Percentiles rank a stretch among this genome's conserved stretches.
phyloP scores from a whole-genome alignment of 2,797 vertebrate species.

The Coendou prehensilis region DNA sequence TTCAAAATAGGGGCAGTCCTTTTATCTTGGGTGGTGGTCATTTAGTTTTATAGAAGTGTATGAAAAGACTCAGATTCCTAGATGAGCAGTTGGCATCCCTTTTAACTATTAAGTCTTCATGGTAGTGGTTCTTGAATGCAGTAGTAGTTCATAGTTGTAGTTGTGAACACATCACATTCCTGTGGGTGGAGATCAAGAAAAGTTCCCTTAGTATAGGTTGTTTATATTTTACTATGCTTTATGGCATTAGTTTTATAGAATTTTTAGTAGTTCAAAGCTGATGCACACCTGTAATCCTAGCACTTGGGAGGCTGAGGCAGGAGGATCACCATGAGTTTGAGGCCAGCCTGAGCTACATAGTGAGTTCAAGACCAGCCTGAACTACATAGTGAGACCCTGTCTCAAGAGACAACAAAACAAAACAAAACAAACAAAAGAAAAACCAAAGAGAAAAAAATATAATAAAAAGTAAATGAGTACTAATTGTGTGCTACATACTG shows the following conservation, averaged over 20 bases:
- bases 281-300: not conserved
- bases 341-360: not conserved
- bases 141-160: not conserved
- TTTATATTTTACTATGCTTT: constrained; percentile 36
- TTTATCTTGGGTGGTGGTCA: constrained; percentile 27
- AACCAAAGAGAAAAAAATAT: not conserved
- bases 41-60: not conserved
- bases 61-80: not conserved
- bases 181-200: not conserved
- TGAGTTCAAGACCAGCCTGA: too few relatives aligned
- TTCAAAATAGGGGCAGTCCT: not conserved
- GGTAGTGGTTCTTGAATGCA: not conserved
- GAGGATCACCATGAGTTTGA: not conserved
- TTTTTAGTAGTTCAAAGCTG: constrained; percentile 3
- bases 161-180: constrained; percentile 19
- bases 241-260: constrained; percentile 19
- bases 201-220: not conserved
- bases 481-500: not conserved
- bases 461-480: not conserved
- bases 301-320: not conserved
- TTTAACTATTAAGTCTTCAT: constrained; percentile 18
- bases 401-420: too few relatives aligned
- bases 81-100: not conserved
- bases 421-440: not conserved
- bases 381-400: too few relatives aligned